Evolutionary conservation across 2,888 invertebrate species (phyloP).

Genomic region (Melieria crassipennis): DNA sequence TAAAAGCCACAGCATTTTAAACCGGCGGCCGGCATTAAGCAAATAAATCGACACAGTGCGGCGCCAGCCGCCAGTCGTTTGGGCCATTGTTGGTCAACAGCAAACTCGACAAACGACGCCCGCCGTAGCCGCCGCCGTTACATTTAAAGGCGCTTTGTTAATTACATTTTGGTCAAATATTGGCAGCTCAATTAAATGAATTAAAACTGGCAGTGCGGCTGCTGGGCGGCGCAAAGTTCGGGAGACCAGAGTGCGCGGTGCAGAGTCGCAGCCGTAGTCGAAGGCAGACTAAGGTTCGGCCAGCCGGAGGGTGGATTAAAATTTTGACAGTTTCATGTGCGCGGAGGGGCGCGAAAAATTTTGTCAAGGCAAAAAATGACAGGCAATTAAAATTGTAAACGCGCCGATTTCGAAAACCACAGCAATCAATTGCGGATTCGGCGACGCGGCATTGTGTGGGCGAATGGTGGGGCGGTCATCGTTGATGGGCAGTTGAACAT

Average conservation of each 20-base stretch:
- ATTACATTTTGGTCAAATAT: constrained; percentile 63
- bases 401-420: constrained; percentile 16
- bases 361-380: constrained; percentile 12
- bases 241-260: neutral
- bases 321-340: neutral
- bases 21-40: no score
- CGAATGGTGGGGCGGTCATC: no score
- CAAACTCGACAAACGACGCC: no score
- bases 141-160: constrained; percentile 49
- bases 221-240: neutral
- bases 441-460: no score
- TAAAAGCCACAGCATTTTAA: no score
- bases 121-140: no score
- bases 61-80: no score
- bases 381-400: constrained; percentile 29
- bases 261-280: neutral
- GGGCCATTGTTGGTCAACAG: no score
- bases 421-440: constrained; percentile 14
- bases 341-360: neutral
- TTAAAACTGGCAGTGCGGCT: constrained; percentile 44
- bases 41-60: no score
- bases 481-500: no score
- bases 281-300: neutral
- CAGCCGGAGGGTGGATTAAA: neutral
- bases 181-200: constrained; percentile 62